Conservation (phyloP, 1,140 invertebrate species). For the Bathynomus jamesi region DNA sequence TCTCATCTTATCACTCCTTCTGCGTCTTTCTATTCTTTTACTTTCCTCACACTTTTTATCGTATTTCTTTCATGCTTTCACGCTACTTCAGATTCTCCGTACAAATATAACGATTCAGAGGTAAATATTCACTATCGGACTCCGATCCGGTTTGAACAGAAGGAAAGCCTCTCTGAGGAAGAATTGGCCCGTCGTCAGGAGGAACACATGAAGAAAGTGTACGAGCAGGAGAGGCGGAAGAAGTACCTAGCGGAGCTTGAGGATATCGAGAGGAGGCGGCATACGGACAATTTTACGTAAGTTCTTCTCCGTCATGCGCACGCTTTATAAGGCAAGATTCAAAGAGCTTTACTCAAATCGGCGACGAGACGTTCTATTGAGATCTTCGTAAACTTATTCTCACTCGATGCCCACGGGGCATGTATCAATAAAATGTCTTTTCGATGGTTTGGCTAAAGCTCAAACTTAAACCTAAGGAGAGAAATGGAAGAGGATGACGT, state of each 20-base stretch:
- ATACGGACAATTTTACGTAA: slow-evolving; percentile 82
- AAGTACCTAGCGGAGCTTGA: slow-evolving; percentile 67
- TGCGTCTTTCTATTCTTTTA: not conserved
- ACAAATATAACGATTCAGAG: slow-evolving; percentile 79
- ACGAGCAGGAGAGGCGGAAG: slow-evolving; percentile 79
- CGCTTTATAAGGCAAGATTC: no score
- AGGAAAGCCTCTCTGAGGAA: slow-evolving; percentile 53
- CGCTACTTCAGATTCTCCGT: slow-evolving; percentile 60
- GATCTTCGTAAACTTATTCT: no score
- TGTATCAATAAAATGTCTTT: no score
- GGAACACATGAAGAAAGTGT: slow-evolving; percentile 78
- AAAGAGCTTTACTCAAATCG: no score
- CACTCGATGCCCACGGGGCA: no score
- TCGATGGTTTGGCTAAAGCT: no score
- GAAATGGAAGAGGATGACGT: no score
- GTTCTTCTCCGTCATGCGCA: no score
- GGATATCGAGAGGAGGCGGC: slow-evolving; percentile 80
- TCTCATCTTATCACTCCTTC: not conserved
- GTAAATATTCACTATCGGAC: slow-evolving; percentile 87
- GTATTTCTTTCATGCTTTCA: not conserved
- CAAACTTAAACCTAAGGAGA: no score
- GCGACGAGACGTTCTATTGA: no score
- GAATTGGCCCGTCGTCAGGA: slow-evolving; percentile 75
- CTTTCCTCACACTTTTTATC: not conserved
- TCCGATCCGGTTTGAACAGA: slow-evolving; percentile 72